These are phyloP conservation scores for Tupiocoris notatus DNA, from an alignment of 2,888 invertebrate species.

Conservation along the genomic window DNA sequence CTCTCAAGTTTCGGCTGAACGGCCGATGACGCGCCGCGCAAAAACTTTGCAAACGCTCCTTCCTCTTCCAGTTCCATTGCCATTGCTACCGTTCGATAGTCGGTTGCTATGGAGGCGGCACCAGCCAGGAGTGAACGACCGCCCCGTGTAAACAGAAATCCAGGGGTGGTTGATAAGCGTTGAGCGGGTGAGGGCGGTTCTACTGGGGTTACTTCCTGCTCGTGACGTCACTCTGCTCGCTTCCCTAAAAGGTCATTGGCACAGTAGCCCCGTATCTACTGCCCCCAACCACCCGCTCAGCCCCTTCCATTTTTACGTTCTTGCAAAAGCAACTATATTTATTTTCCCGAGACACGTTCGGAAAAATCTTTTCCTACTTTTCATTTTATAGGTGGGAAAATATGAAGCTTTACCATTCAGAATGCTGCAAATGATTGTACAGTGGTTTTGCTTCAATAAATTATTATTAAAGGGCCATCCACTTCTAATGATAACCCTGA, in stretches of 20 bases:
- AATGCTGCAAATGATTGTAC: no score
- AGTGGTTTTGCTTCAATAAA: no score
- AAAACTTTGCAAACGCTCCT: background rate
- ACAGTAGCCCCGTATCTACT: conserved; percentile 37
- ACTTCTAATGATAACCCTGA: no score
- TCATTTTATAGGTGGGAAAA: no score
- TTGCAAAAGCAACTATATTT: no score
- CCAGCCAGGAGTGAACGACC: conserved; percentile 36
- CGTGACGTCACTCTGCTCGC: conserved; percentile 36
- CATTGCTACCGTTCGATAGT: conserved; percentile 22
- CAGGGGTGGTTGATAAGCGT: no score
- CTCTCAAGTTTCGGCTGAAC: no score
- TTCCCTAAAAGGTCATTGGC: conserved; percentile 41
- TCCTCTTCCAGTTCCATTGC: background rate
- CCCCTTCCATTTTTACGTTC: background rate
- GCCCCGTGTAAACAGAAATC: conserved; percentile 28
- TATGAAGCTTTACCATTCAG: no score
- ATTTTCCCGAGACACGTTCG: no score
- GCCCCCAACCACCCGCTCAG: background rate
- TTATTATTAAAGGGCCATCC: no score
- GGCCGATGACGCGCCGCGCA: background rate
- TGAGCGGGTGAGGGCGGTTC: conserved; percentile 10
- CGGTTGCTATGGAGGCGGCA: conserved; percentile 38
- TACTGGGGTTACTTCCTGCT: conserved; percentile 31
- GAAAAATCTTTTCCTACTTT: no score